Conservation (phyloP, 2,888 invertebrate genomes). For the Elmis aenea region DNA sequence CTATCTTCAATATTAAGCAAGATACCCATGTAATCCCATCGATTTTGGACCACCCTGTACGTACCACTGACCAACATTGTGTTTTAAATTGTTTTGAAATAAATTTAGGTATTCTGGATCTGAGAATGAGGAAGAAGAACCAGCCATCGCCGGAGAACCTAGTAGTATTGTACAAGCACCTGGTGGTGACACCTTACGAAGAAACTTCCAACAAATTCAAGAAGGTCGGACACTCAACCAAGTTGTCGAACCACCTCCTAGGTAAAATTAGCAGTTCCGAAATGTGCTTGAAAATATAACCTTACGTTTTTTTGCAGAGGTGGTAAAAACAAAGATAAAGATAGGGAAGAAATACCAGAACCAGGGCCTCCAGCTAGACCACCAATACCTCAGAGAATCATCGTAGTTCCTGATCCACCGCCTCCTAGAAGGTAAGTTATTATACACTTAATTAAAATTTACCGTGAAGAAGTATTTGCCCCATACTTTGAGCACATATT, state of each 20-base stretch:
- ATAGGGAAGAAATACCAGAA: slow-evolving; percentile 64
- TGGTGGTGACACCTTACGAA: slow-evolving; percentile 90
- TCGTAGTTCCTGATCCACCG: slow-evolving; percentile 84
- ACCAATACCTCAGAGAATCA: slow-evolving; percentile 84
- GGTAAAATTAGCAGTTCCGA: slow-evolving; percentile 27
- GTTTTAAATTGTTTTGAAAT: too few relatives aligned
- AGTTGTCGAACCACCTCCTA: slow-evolving; percentile 54
- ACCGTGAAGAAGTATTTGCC: too few relatives aligned
- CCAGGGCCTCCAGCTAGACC: slow-evolving; percentile 86
- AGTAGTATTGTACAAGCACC: slow-evolving; percentile 88
- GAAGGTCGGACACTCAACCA: slow-evolving; percentile 64
- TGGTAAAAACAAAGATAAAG: slow-evolving; percentile 48
- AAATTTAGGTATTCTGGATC: slow-evolving; percentile 88
- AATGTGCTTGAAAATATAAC: background rate
- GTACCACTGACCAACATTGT: too few relatives aligned
- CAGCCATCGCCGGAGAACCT: slow-evolving; percentile 86
- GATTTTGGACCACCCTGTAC: too few relatives aligned
- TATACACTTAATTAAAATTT: too few relatives aligned
- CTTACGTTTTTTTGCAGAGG: slow-evolving; percentile 33
- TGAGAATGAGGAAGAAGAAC: slow-evolving; percentile 95
- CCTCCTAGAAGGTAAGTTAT: slow-evolving; percentile 55
- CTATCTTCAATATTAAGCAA: too few relatives aligned
- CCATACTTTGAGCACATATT: too few relatives aligned
- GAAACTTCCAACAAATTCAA: slow-evolving; percentile 98
- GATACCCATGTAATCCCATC: too few relatives aligned